phyloP scores from a whole-genome alignment of 1,140 invertebrate species.

The Drosophila willistoni region DNA sequence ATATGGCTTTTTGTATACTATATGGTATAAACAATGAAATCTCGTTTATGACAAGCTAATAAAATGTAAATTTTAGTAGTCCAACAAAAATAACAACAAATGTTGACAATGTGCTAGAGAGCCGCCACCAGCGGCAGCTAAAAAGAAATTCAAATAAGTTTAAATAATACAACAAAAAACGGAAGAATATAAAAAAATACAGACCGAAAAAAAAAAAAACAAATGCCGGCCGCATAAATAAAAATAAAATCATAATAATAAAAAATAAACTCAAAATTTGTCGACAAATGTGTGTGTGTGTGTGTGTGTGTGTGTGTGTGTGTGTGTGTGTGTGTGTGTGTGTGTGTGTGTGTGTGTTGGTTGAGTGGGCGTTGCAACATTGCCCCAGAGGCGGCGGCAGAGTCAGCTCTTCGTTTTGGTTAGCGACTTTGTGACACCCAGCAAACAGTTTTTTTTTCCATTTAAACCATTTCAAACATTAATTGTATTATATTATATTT shows the following conservation, averaged over 20 bases:
- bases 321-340: constrained; percentile 16
- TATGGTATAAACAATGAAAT: constrained; percentile 26
- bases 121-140: constrained; percentile 20
- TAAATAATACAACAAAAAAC: constrained; percentile 16
- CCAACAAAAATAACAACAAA: constrained; percentile 30
- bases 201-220: constrained; percentile 57
- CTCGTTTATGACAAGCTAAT: constrained; percentile 66
- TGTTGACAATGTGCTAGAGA: constrained; percentile 10
- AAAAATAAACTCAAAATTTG: constrained; percentile 55
- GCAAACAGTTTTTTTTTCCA: too few species aligned
- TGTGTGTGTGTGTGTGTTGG: constrained; percentile 24
- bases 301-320: constrained; percentile 21
- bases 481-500: too few species aligned
- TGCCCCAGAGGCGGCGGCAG: too few species aligned
- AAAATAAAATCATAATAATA: constrained; percentile 45
- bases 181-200: constrained; percentile 30
- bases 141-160: constrained; percentile 51
- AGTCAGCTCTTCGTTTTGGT: too few species aligned
- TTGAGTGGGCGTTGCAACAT: constrained; percentile 43
- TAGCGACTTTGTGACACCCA: not conserved
- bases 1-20: not conserved
- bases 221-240: constrained; percentile 68
- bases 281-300: constrained; percentile 29
- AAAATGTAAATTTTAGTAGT: constrained; percentile 72
- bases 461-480: too few species aligned